Conservation (phyloP, 2,888 invertebrate species). For the Archaeoteleia sp. region DNA sequence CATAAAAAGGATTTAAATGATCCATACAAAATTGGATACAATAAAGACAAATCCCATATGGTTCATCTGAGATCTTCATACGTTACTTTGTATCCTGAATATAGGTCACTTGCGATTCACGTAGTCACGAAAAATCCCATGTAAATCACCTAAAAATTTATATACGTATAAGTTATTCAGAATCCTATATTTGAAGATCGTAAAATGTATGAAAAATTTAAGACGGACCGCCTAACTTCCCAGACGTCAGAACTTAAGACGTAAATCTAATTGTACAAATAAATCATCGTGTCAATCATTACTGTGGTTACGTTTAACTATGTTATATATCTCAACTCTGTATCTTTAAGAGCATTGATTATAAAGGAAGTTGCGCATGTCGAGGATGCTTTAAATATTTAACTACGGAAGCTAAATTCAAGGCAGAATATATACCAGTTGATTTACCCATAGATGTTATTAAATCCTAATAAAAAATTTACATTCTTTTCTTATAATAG, state of each 20-base stretch:
- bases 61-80: slow-evolving; percentile 33
- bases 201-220: slow-evolving; percentile 20
- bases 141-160: slow-evolving; percentile 40
- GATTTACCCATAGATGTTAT: slow-evolving; percentile 36
- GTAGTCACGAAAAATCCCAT: slow-evolving; percentile 42
- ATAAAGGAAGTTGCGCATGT: slow-evolving; percentile 42
- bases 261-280: slow-evolving; percentile 60
- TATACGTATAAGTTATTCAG: slow-evolving; percentile 34
- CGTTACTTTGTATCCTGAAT: slow-evolving; percentile 32
- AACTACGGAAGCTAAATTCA: slow-evolving; percentile 44
- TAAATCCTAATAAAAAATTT: too few relatives aligned
- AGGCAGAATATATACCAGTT: slow-evolving; percentile 38
- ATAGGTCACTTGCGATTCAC: slow-evolving; percentile 39
- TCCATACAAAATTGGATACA: slow-evolving; percentile 44
- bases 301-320: slow-evolving; percentile 56
- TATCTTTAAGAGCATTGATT: slow-evolving; percentile 45
- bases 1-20: slow-evolving; percentile 29
- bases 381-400: slow-evolving; percentile 49
- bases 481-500: too few relatives aligned
- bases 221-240: slow-evolving; percentile 33
- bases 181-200: slow-evolving; percentile 42
- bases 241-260: slow-evolving; percentile 27
- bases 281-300: slow-evolving; percentile 68
- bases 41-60: slow-evolving; percentile 40
- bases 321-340: slow-evolving; percentile 47